These are phyloP conservation scores for Hyla sarda DNA, from an alignment of 2,113 vertebrate genomes.

Conservation along the genomic window DNA sequence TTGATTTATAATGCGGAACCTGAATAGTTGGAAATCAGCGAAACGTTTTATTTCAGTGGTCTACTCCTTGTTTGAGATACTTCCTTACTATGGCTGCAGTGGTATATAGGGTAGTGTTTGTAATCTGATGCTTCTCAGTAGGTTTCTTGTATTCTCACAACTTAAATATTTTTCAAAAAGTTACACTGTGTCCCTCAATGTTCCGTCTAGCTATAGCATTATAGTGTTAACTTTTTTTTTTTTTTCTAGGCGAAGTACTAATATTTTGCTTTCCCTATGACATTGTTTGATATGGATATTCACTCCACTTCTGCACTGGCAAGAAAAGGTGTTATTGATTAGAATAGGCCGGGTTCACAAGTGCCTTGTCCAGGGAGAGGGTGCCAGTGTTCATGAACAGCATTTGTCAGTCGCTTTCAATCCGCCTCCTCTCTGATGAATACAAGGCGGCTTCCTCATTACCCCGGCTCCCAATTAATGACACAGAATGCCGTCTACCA, in stretches of 20 bases:
- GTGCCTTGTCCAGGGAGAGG: slow-evolving; percentile 15
- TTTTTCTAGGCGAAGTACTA: background rate
- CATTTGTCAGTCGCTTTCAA: slow-evolving; percentile 52
- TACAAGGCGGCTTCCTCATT: slow-evolving; percentile 57
- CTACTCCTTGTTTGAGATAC: too few relatives aligned
- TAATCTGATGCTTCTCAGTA: background rate
- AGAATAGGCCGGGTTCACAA: slow-evolving; percentile 16
- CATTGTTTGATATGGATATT: slow-evolving; percentile 10
- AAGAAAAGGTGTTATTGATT: slow-evolving; percentile 37
- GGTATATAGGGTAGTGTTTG: background rate
- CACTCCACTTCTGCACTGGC: slow-evolving; percentile 12
- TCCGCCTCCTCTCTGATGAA: slow-evolving; percentile 52
- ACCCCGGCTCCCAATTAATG: slow-evolving; percentile 60
- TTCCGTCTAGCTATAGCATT: too few relatives aligned
- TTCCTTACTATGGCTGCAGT: background rate
- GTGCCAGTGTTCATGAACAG: background rate
- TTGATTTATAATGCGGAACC: too few relatives aligned
- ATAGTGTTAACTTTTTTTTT: background rate
- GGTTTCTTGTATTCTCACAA: background rate
- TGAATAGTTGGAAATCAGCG: too few relatives aligned
- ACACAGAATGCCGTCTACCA: slow-evolving; percentile 60
- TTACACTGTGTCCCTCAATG: background rate
- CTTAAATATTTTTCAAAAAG: background rate
- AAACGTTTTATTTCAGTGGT: too few relatives aligned
- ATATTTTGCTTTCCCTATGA: slow-evolving; percentile 47